A percentile compares a stretch with the other conserved stretches of the same genome.
Evolutionary conservation across 1,140 invertebrate genomes (phyloP).

Genomic region (Drosophila subpulchrella): DNA sequence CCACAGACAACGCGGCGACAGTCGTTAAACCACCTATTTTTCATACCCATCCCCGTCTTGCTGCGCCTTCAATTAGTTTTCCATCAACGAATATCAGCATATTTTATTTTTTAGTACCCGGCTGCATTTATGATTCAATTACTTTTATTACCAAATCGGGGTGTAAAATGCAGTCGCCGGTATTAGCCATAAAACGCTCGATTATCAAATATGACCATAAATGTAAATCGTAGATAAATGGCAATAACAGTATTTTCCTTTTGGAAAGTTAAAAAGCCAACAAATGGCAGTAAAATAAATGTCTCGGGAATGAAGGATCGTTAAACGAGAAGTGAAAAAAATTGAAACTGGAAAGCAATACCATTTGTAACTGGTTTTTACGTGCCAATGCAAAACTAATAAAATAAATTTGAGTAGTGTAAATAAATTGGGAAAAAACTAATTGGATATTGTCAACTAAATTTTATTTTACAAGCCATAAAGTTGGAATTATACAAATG

Average conservation of each 20-base stretch:
- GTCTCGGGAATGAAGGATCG: slow-evolving; percentile 6
- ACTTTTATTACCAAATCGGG: slow-evolving; percentile 48
- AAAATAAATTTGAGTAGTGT: not conserved
- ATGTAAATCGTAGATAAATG: slow-evolving; percentile 64
- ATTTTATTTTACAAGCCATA: not conserved
- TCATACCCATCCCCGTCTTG: not conserved
- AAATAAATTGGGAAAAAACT: not conserved
- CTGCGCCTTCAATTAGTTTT: slow-evolving; percentile 60
- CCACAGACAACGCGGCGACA: slow-evolving; percentile 32
- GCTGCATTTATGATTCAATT: slow-evolving; percentile 70
- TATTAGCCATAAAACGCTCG: slow-evolving; percentile 71
- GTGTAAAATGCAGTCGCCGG: slow-evolving; percentile 42
- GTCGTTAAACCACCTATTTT: slow-evolving; percentile 13
- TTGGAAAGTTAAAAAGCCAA: slow-evolving; percentile 30
- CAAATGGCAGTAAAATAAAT: slow-evolving; percentile 22
- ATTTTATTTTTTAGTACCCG: slow-evolving; percentile 31
- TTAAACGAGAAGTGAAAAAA: slow-evolving; percentile 26
- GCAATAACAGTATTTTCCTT: slow-evolving; percentile 44
- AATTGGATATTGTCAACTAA: slow-evolving; percentile 1
- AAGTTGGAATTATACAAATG: not conserved
- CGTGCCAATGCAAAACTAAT: slow-evolving; percentile 1
- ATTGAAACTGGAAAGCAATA: not conserved
- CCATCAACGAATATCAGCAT: slow-evolving; percentile 37
- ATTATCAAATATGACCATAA: slow-evolving; percentile 69
- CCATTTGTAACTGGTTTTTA: slow-evolving; percentile 4